A percentile compares a stretch with the other conserved stretches of the same genome.
Evolutionary conservation across 2,888 invertebrate species (phyloP).

Genomic region (Chymomyza amoena): DNA sequence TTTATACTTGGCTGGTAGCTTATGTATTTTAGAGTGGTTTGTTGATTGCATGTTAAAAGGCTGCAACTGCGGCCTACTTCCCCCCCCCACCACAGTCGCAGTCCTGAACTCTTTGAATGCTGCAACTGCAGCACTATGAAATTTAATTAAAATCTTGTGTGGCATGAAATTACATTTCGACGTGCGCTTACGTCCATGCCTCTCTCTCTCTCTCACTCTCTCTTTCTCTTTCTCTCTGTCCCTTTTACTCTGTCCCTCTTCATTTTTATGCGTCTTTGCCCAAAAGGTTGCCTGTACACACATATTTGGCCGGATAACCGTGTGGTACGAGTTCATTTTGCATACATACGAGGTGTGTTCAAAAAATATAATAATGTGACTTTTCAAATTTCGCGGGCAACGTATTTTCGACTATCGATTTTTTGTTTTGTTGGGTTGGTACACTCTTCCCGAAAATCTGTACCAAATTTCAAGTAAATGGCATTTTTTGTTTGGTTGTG

Average conservation of each 20-base stretch:
- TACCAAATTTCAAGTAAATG: too few relatives aligned
- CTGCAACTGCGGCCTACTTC: constrained; percentile 31
- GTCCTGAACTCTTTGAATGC: constrained; percentile 9
- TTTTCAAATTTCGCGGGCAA: too few relatives aligned
- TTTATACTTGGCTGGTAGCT: constrained; percentile 25
- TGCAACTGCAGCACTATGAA: constrained; percentile 54
- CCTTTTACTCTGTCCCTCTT: not conserved
- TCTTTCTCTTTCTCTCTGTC: not conserved
- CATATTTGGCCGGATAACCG: not conserved
- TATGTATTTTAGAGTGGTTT: constrained; percentile 69
- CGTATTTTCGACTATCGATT: too few relatives aligned
- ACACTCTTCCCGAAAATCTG: too few relatives aligned
- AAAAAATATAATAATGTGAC: too few relatives aligned
- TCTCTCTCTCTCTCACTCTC: constrained; percentile 8
- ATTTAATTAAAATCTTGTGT: constrained; percentile 73
- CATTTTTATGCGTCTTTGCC: not conserved
- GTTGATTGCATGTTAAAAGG: constrained; percentile 72
- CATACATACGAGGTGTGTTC: too few relatives aligned
- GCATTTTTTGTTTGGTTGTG: too few relatives aligned
- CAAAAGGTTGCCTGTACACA: constrained; percentile 6
- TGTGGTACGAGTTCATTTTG: not conserved
- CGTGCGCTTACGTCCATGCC: constrained; percentile 49
- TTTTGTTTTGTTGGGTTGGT: too few relatives aligned
- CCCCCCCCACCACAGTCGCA: constrained; percentile 9
- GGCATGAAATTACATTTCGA: constrained; percentile 73